Base-by-base conservation (phyloP, 2,113 vertebrate genomes). In the Carassius auratus region DNA sequence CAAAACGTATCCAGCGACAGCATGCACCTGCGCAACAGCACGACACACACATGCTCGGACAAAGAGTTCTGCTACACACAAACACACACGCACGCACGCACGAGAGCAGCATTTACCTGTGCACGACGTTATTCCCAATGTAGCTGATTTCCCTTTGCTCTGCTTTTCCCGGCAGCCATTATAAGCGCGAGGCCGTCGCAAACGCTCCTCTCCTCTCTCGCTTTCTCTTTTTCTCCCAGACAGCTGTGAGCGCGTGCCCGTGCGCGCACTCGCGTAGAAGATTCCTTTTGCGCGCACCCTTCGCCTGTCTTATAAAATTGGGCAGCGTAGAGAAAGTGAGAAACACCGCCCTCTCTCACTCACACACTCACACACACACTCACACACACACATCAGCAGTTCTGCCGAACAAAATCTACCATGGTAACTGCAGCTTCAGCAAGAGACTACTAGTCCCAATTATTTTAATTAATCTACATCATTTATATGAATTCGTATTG, bases 111-210 rank as follows among this genome's bases (percentile, higher is more conserved):
- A 50, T 50, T 14, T 86, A 89, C 90, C 88, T 89, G 81, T 84
- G 59, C 33, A 8, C 6, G 83, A 1, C 89, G 86, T 85, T 82
- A 84, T 74, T 88, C 89, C 17, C 81, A 38, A 88, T 84, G 89
- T 93, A 90, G 92, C 92, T 89, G 88, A 90, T 90, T 89, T 89
- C 90, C 90, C 85, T 91, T 87, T 76, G 91, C 89, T 38, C 90
- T 87, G 74, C 74, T 55, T 87, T 91, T 90, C 84, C 91, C 90
- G 90, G 92, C 92, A 93, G 93, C 93, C 93, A 94, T 94, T 93
- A 93, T 84, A 69, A 80, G 50, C 79, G 52, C 68, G 4, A 30
- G 89, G 87, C 89, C 86, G 87, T 88, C 91, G 79, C 86, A 88
- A 90, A 85, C 91, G 89, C 89, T 74, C 86, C 90, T 85, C 88